Evolutionary conservation across 2,113 vertebrate species (phyloP).

Genomic region (Erythrolamprus reginae): DNA sequence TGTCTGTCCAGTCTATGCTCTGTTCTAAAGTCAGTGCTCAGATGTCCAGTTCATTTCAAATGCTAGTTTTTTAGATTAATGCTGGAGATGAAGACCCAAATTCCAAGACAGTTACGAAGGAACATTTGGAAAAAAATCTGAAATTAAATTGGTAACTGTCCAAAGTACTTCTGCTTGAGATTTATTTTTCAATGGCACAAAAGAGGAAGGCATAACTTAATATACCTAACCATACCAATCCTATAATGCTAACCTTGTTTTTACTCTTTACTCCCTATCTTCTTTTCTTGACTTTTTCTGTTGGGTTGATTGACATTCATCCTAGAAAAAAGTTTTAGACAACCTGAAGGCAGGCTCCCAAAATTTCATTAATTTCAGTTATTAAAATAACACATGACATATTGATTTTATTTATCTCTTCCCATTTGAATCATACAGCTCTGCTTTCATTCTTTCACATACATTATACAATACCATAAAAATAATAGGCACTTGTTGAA

Average conservation of each 20-base stretch:
- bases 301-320: not conserved
- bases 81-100: not conserved
- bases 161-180: not conserved
- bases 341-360: not conserved
- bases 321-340: not conserved
- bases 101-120: not conserved
- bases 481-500: not conserved
- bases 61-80: not conserved
- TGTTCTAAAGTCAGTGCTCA: not conserved
- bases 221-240: not conserved
- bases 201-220: not conserved
- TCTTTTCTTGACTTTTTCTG: not conserved
- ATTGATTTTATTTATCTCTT: not conserved
- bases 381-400: not conserved
- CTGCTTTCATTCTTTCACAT: not conserved
- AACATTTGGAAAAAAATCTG: not conserved
- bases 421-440: not conserved
- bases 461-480: not conserved
- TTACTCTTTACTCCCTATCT: not conserved
- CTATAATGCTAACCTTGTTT: not conserved
- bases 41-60: not conserved
- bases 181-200: not conserved
- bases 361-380: not conserved
- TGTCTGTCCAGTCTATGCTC: not conserved
- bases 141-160: not conserved